These are phyloP conservation scores for Pantelozetes paolii DNA, from an alignment of 2,888 invertebrate species.

Conservation along the genomic window DNA sequence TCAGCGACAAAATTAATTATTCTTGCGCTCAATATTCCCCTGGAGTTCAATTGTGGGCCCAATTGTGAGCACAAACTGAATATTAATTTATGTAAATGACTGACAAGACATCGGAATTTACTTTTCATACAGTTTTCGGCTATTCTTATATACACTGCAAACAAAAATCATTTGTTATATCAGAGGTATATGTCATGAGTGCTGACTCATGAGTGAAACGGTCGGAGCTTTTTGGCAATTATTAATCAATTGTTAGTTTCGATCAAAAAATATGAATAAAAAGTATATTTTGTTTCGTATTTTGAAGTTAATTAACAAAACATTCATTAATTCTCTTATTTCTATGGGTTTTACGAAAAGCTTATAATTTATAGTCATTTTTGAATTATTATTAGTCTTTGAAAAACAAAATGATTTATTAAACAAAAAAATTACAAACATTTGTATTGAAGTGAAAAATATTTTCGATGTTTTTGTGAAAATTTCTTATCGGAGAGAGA, in stretches of 20 bases:
- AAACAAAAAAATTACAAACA: not conserved
- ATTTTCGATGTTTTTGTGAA: too few relatives aligned
- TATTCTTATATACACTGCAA: not conserved
- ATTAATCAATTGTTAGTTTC: too few relatives aligned
- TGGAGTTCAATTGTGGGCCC: constrained; percentile 21
- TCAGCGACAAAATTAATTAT: not conserved
- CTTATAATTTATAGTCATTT: constrained; percentile 1
- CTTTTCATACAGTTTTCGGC: not conserved
- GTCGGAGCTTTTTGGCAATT: too few relatives aligned
- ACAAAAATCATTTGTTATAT: not conserved
- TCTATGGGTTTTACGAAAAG: not conserved
- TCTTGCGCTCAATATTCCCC: not conserved
- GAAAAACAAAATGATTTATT: constrained; percentile 4
- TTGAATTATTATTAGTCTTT: not conserved
- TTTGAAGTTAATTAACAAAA: too few relatives aligned
- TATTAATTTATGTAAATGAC: constrained; percentile 27
- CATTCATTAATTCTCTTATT: not conserved
- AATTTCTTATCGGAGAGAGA: constrained; percentile 14
- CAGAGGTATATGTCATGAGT: not conserved
- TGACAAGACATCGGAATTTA: constrained; percentile 1
- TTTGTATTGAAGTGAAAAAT: not conserved
- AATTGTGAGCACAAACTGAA: constrained; percentile 4
- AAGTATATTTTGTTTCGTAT: too few relatives aligned
- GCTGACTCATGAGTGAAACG: too few relatives aligned
- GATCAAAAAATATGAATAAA: too few relatives aligned